Base-by-base conservation (phyloP, 2,888 invertebrate species). In the Dicycla oo region DNA sequence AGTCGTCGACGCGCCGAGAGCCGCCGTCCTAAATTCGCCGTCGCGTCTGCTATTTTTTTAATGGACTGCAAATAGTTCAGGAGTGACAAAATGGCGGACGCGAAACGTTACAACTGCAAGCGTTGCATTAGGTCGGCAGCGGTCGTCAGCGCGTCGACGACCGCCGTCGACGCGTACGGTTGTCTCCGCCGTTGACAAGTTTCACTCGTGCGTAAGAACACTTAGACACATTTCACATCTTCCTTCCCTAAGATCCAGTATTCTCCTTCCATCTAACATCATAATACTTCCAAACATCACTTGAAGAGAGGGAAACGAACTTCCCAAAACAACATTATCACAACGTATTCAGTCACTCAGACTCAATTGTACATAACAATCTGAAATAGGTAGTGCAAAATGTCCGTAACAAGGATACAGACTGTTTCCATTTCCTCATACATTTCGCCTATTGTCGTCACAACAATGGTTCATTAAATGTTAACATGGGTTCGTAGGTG, bases 381-480 rank as follows among this genome's bases (percentile, higher is more conserved):
- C 68, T 79, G 57, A 68, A 74, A 75, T 75, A n/a, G n/a, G n/a
- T n/a, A 74, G 78, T 78, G 53, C 63, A 23, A 74, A 82, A 65
- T 73, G 62, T 56, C 68, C 69, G 68, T 81, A 78, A 76, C 75
- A 65, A 76, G 85, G 83, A 86, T 82, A 81, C 79, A 77, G 80
- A 80, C 61, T 84, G 86, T 87, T 86, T 82, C 86, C 80, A 86
- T 89, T 88, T 86, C 86, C 86, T 81, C 85, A 84, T 79, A 88
- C 86, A 88, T 86, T 82, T 79, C 71, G 66, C 84, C 80, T 75
- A 90, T 92, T 93, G 92, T 92, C 85, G 79, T 78, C 70, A 43
- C 57, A 87, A 92, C 93, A 92, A 93, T 92, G 89, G 89, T 91
- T 92, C 88, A 87, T 92, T 92, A 90, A n/a, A 87, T 79, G 78